Base-by-base conservation (phyloP, 2,888 invertebrate genomes). In the Dysmachus trigonus region DNA sequence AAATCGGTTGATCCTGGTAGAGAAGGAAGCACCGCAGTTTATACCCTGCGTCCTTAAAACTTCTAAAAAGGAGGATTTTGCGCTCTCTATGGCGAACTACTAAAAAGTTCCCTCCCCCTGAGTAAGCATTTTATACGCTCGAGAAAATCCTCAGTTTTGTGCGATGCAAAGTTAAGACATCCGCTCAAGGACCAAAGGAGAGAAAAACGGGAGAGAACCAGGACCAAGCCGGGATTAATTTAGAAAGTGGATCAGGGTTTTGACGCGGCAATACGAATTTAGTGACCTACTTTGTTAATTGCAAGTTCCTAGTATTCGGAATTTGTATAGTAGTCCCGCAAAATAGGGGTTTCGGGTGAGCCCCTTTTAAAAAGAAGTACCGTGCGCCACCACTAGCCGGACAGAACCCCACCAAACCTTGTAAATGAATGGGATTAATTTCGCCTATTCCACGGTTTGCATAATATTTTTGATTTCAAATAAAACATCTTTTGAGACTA, bases 151-250 rank as follows among this genome's bases (percentile, higher is more conserved):
- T 33, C 33, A 18, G 33, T 74, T 74, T 35, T 74, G 31, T 76
- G 38, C 35, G 38, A 38, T 76, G 76, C 76, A 62, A n/a, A 76
- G 76, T 76, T n/a, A 76, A 76, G 76, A 76, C 38, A 76, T 76
- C 62, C 22, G 47, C 27, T 62, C 22, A 8, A 22, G 22, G 62
- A 27, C 13, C 10, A 62, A 8, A 8, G 53, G 8, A 1, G 51
- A 7, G 22, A n/a, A n/a, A n/a, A n/a, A n/a, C n/a, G n/a, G 62
- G 27, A 10, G 62, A 18, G 62, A 22, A 22, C 18, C 62, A 22
- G 62, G 10, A 62, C 22, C 22, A 22, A 27, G 10, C 62, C 62
- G 3, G 62, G 62, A 22, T 62, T 62, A 62, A 62, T 62, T 62
- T 62, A 22, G 27, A 62, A 62, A 62, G 62, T 62, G 62, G 62